Percentiles rank a stretch among this genome's conserved stretches.
Evolutionary conservation across 2,888 invertebrate genomes (phyloP).

Genomic region (Melangyna quadrimaculata): DNA sequence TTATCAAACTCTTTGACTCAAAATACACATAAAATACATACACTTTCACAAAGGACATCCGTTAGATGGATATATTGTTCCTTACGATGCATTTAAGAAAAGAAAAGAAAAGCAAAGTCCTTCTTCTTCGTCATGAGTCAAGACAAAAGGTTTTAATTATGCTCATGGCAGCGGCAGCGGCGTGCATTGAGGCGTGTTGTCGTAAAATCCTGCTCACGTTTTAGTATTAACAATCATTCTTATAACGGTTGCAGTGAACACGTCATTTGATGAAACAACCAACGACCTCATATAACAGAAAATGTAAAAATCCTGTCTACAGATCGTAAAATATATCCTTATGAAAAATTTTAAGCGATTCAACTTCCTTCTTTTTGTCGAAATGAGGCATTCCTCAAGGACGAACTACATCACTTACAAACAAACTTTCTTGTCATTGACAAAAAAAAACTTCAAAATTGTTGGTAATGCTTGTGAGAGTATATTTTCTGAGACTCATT

Average conservation of each 20-base stretch:
- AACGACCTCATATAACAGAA: slow-evolving; percentile 12
- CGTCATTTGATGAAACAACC: slow-evolving; percentile 23
- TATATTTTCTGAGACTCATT: neutral
- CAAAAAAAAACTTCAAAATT: neutral
- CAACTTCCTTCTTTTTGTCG: neutral
- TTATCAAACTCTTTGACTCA: slow-evolving; percentile 7
- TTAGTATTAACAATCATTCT: slow-evolving; percentile 19
- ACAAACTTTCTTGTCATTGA: neutral
- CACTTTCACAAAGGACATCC: neutral
- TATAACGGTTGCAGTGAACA: slow-evolving; percentile 35
- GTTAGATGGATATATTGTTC: neutral
- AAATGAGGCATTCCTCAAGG: neutral
- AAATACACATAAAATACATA: neutral
- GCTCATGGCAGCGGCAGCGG: no score
- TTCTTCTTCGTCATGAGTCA: neutral
- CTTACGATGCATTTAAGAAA: neutral
- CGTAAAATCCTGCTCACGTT: slow-evolving; percentile 5
- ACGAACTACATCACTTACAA: neutral
- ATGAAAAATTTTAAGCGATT: neutral
- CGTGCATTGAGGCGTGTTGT: slow-evolving; percentile 30
- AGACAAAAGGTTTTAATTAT: slow-evolving; percentile 19
- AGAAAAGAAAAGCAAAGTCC: neutral
- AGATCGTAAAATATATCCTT: slow-evolving; percentile 23
- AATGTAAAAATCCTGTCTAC: slow-evolving; percentile 18
- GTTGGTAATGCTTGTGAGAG: neutral